Evolutionary conservation across 2,797 vertebrate species (phyloP).

Genomic region (Hoplostethus atlanticus): DNA sequence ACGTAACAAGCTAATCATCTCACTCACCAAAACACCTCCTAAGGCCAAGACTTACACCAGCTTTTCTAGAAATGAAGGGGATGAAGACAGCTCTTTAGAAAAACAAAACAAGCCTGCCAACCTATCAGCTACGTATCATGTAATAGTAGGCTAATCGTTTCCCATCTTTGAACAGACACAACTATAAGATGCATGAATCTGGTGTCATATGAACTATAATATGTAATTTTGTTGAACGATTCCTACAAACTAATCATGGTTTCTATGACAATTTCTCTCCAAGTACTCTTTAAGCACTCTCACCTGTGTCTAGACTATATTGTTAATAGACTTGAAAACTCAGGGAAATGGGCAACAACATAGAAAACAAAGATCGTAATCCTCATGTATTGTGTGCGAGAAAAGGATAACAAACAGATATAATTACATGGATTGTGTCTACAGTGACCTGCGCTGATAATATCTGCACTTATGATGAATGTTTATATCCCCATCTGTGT

Average conservation of each 20-base stretch:
- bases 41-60: not conserved
- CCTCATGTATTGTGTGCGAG: constrained; percentile 20
- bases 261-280: constrained; percentile 15
- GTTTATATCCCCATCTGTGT: constrained; percentile 19
- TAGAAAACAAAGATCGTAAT: constrained; percentile 7
- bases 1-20: not conserved
- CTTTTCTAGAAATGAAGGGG: no score
- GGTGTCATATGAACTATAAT: not conserved
- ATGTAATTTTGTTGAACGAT: not conserved
- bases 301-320: not conserved
- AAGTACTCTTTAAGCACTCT: not conserved
- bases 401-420: not conserved
- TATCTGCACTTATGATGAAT: constrained; percentile 38
- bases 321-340: constrained; percentile 12
- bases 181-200: not conserved
- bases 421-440: constrained; percentile 8
- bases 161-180: not conserved
- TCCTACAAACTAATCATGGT: constrained; percentile 4
- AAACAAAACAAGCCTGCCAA: not conserved
- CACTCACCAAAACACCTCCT: not conserved
- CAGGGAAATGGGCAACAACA: not conserved
- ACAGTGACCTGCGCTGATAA: constrained; percentile 32
- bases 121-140: not conserved
- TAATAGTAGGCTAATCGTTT: not conserved
- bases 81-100: not conserved